A percentile compares a stretch with the other conserved stretches of the same genome.
phyloP scores from a whole-genome alignment of 2,888 invertebrate genomes.

The Catocala nupta region DNA sequence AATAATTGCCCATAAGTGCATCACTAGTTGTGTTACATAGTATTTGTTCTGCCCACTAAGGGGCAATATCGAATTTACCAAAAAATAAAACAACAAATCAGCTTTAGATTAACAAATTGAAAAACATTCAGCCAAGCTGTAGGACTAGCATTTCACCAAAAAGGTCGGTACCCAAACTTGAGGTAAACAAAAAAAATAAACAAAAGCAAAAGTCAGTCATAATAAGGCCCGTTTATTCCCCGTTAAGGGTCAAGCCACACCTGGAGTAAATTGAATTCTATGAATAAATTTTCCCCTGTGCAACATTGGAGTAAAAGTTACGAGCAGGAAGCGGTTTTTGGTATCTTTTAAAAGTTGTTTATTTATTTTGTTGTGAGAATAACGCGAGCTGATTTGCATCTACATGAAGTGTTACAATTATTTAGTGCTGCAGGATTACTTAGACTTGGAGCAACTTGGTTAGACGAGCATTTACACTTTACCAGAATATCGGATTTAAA shows the following conservation, averaged over 20 bases:
- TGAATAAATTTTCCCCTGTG: constrained; percentile 76
- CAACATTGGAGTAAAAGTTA: constrained; percentile 50
- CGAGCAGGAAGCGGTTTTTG: constrained; percentile 39
- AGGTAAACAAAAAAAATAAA: constrained; percentile 58
- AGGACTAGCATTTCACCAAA: constrained; percentile 25
- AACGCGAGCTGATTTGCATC: too few relatives aligned
- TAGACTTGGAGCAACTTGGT: too few relatives aligned
- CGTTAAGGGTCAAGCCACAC: constrained; percentile 83
- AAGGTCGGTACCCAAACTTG: constrained; percentile 29
- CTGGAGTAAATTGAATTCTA: constrained; percentile 84
- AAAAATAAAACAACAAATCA: constrained; percentile 1
- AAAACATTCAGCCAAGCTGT: constrained; percentile 37
- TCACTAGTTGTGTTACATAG: too few relatives aligned
- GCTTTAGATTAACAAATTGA: constrained; percentile 37
- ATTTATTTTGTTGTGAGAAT: background rate
- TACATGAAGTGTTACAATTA: too few relatives aligned
- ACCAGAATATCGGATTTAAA: too few relatives aligned
- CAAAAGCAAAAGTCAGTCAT: constrained; percentile 73
- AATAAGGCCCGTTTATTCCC: constrained; percentile 79
- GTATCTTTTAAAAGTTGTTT: background rate
- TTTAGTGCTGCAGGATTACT: too few relatives aligned
- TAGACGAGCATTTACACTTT: too few relatives aligned
- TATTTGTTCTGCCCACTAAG: too few relatives aligned
- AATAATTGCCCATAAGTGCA: too few relatives aligned
- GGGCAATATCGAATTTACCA: background rate